Evolutionary conservation across 2,113 vertebrate genomes (phyloP), one percentile per base, ranked within the genome.

Genomic region (Myotis lucifugus): DNA sequence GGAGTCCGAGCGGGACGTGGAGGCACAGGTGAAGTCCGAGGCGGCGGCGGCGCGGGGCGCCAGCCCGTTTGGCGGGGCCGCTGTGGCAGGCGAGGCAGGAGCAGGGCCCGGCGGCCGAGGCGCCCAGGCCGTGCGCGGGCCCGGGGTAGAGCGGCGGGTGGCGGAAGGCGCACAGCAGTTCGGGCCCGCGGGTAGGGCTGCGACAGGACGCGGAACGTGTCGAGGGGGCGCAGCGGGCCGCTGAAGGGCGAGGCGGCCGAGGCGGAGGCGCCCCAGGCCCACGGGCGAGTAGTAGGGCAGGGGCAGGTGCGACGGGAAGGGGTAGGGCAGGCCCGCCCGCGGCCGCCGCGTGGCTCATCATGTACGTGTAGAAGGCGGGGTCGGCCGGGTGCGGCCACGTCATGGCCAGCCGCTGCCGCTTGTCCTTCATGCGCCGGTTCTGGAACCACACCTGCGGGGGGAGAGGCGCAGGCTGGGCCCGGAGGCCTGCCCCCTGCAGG

Each of bases 371-470:
- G 97, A 99, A 99, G 82, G 99, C 99, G 48, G 99, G 99, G 96
- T 99, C 99, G 2, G 99, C 99, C 0, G 99, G 99, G 97, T 99
- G 99, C 85, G 99, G 99, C 99, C 99, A 99, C 54, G 99, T 99
- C 99, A 99, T 99, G 78, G 99, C 99, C 96, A 99, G 98, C 40
- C 99, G 99, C 98, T 99, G 99, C 56, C 99, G 97, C 95, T 99
- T 99, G 98, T 99, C 99, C 98, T 99, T 99, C 99, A 99, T 99
- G 96, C 99, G 98, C 86, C 99, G 99, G 98, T 99, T 99, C 98
- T 99, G 99, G 98, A 99, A 99, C 99, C 99, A 99, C 91, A 99
- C 99, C 99, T 99, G 98, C 25, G 74, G 40, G 91, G 0, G 96
- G 82, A 91, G 93, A 92, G 72, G 89, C 21, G 96, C 21, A 83